Percentiles rank a stretch among this genome's conserved stretches.
phyloP scores from a whole-genome alignment of 2,113 vertebrate species.

The Muntiacus muntjak region DNA sequence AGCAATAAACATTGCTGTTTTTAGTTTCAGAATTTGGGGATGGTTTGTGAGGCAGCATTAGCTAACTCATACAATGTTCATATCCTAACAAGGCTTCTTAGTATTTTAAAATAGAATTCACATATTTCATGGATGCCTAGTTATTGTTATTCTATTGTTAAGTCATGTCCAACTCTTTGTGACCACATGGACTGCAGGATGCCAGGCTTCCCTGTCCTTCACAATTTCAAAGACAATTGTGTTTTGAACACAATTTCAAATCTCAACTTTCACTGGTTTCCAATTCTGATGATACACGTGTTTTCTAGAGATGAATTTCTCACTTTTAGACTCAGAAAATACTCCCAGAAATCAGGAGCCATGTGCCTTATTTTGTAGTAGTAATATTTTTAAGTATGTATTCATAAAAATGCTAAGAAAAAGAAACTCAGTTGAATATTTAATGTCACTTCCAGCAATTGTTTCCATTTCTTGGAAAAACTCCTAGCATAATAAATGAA shows the following conservation, averaged over 20 bases:
- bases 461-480: slow-evolving; percentile 74
- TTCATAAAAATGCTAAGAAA: slow-evolving; percentile 64
- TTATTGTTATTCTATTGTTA: not conserved
- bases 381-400: slow-evolving; percentile 35
- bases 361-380: slow-evolving; percentile 56
- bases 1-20: not conserved
- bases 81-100: not conserved
- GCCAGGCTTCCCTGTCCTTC: not conserved
- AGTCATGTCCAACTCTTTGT: not conserved
- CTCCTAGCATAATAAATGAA: slow-evolving; percentile 76
- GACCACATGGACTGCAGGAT: not conserved
- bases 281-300: not conserved
- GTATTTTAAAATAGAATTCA: not conserved
- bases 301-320: not conserved
- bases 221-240: not conserved
- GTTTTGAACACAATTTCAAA: not conserved
- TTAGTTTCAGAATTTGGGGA: not conserved
- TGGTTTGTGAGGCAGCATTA: not conserved
- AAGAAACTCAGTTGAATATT: slow-evolving; percentile 48
- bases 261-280: not conserved
- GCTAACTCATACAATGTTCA: not conserved
- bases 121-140: not conserved
- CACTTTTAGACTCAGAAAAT: slow-evolving; percentile 49
- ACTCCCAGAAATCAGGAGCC: not conserved
- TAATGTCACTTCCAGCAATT: slow-evolving; percentile 65